These are phyloP conservation scores for Perodicticus potto DNA, from an alignment of 2,797 vertebrate genomes.

Conservation along the genomic window DNA sequence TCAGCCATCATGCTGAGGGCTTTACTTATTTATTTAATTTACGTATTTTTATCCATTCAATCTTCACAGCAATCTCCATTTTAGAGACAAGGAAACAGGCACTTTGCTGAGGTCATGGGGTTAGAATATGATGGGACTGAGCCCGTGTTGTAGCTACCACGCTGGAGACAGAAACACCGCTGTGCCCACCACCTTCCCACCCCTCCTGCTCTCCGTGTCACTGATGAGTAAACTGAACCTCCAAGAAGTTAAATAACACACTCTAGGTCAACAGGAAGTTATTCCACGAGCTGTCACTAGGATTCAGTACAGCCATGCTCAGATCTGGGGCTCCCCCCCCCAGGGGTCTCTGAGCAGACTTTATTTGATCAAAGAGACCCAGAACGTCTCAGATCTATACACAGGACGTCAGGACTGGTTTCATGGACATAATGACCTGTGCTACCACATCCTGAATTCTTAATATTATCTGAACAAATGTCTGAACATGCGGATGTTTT, in stretches of 20 bases:
- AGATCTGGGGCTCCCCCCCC: neutral
- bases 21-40: neutral
- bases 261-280: neutral
- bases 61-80: neutral
- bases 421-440: rapidly evolving
- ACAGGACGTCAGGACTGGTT: neutral
- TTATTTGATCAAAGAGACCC: neutral
- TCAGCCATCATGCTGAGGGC: neutral
- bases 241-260: neutral
- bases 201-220: neutral
- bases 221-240: neutral
- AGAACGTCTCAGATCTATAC: neutral
- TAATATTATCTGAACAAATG: neutral
- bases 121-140: neutral
- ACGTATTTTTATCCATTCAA: neutral
- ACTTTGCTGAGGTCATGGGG: neutral
- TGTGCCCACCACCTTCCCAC: neutral
- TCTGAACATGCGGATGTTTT: neutral
- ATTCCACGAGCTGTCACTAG: neutral
- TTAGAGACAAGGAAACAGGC: neutral
- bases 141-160: neutral
- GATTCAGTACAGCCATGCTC: neutral
- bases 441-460: constrained; percentile 7
- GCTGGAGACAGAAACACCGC: neutral
- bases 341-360: neutral